Evolutionary conservation across 1,140 invertebrate species (phyloP).

Genomic region (Drosophila asahinai): DNA sequence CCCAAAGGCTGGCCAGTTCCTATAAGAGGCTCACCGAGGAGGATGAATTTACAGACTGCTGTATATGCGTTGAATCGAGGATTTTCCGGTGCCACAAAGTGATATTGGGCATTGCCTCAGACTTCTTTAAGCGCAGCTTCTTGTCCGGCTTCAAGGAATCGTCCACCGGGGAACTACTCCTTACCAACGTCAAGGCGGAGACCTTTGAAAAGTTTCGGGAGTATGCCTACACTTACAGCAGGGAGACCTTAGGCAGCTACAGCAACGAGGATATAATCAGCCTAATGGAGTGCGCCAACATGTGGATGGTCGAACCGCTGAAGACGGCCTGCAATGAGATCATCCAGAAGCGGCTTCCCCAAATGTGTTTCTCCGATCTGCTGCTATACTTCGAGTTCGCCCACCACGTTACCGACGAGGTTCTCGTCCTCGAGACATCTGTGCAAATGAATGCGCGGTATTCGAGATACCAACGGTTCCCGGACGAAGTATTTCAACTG

Average conservation of each 20-base stretch:
- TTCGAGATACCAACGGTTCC: accelerated
- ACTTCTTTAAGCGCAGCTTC: conserved; percentile 29
- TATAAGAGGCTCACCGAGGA: conserved; percentile 2
- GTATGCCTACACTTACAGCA: conserved; percentile 18
- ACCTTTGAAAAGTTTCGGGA: conserved; percentile 27
- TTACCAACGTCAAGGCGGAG: background rate
- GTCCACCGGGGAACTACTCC: background rate
- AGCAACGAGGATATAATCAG: background rate
- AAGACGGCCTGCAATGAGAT: background rate
- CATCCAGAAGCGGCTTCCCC: background rate
- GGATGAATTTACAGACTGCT: conserved; percentile 23
- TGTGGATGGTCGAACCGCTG: conserved; percentile 8
- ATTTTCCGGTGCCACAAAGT: conserved; percentile 41
- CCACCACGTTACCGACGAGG: background rate
- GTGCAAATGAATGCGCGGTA: accelerated
- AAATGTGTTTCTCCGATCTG: background rate
- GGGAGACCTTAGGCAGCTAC: background rate
- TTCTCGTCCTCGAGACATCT: accelerated
- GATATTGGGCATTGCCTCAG: conserved; percentile 15
- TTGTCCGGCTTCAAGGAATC: conserved; percentile 15
- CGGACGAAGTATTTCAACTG: background rate
- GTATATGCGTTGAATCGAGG: conserved; percentile 7
- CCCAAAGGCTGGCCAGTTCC: conserved; percentile 7
- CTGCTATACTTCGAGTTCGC: conserved; percentile 13
- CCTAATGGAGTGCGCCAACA: conserved; percentile 9